phyloP scores from a whole-genome alignment of 2,797 vertebrate genomes.

The Lagocephalus sceleratus region DNA sequence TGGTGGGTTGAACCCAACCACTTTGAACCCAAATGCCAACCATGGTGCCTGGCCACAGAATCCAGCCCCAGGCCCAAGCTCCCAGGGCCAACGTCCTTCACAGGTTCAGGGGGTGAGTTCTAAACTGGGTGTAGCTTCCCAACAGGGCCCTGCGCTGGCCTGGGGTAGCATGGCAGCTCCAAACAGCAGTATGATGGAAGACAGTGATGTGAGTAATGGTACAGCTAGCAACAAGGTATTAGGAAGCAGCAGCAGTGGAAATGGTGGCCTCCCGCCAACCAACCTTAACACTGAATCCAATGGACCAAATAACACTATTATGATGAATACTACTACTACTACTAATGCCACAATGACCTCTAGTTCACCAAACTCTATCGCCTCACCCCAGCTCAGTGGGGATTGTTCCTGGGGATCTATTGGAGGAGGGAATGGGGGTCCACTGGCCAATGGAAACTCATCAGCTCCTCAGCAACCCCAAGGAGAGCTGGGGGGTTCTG shows the following conservation, averaged over 20 bases:
- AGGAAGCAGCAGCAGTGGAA: constrained; percentile 70
- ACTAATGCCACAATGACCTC: constrained; percentile 94
- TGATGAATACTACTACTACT: constrained; percentile 83
- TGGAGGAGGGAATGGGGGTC: constrained; percentile 86
- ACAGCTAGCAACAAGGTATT: constrained; percentile 87
- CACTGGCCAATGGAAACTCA: constrained; percentile 88
- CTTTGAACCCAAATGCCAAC: constrained; percentile 95
- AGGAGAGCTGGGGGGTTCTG: constrained; percentile 82
- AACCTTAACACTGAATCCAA: constrained; percentile 97
- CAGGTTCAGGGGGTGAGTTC: constrained; percentile 89
- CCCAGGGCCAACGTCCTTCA: constrained; percentile 83
- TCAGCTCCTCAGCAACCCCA: constrained; percentile 76
- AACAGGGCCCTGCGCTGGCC: constrained; percentile 81
- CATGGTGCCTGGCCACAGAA: constrained; percentile 90
- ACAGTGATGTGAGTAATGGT: constrained; percentile 89
- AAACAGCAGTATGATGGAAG: constrained; percentile 75
- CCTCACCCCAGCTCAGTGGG: constrained; percentile 87
- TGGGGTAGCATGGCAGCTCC: constrained; percentile 88
- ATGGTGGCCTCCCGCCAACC: constrained; percentile 90
- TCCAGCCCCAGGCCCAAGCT: constrained; percentile 76
- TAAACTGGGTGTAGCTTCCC: constrained; percentile 81
- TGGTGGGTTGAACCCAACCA: constrained; percentile 91
- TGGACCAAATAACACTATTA: constrained; percentile 99
- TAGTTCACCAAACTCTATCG: constrained; percentile 98
- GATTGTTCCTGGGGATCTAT: constrained; percentile 84